phyloP scores from a whole-genome alignment of 2,888 invertebrate genomes.

The Congeria kusceri region DNA sequence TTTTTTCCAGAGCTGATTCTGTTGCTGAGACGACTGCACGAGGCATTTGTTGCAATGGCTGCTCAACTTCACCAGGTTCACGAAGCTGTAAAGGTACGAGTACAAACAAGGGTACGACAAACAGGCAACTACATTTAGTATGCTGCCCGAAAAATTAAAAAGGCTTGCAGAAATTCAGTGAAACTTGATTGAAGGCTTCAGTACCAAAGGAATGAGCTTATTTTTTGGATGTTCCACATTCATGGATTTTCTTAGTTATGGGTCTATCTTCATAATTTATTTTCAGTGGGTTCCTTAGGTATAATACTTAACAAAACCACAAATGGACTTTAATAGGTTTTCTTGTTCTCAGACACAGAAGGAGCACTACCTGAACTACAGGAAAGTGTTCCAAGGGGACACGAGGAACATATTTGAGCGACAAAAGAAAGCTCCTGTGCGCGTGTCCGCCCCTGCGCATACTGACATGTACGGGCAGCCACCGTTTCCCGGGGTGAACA shows the following conservation, averaged over 20 bases:
- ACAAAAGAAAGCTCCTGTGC: conserved; percentile 71
- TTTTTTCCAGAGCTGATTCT: conserved; percentile 89
- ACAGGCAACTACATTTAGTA: too few species aligned
- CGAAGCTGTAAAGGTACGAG: conserved; percentile 88
- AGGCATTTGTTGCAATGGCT: conserved; percentile 94
- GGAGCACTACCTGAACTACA: conserved; percentile 92
- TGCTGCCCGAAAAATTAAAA: too few species aligned
- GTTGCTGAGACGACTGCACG: conserved; percentile 93
- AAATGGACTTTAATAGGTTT: not conserved
- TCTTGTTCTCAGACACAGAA: conserved; percentile 88
- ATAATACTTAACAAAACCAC: too few species aligned
- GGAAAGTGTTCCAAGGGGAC: conserved; percentile 92
- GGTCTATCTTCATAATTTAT: too few species aligned
- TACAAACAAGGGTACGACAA: too few species aligned
- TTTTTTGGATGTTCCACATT: too few species aligned
- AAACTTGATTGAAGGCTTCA: too few species aligned
- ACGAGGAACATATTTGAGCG: conserved; percentile 91
- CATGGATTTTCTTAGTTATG: too few species aligned
- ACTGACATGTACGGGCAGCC: conserved; percentile 78
- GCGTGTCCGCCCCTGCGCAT: conserved; percentile 55
- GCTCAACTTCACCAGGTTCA: conserved; percentile 94
- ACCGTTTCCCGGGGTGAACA: conserved; percentile 83
- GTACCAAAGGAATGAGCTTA: too few species aligned
- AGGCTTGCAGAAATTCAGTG: too few species aligned
- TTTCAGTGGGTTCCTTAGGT: too few species aligned